Base-by-base conservation (phyloP, 1,140 invertebrate species). In the Trigoniulus corallinus region DNA sequence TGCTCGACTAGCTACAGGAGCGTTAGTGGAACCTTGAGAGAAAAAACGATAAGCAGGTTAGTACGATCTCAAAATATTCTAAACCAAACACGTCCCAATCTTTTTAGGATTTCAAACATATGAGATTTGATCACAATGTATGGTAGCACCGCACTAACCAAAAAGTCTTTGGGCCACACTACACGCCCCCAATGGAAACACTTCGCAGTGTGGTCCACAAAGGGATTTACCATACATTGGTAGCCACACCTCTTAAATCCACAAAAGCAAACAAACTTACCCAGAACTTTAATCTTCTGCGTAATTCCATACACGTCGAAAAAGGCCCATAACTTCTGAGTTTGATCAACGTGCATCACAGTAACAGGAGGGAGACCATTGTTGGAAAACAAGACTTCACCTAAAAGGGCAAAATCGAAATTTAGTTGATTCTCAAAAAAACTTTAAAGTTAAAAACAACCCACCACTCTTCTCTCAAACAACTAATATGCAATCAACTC, bases 261-360 rank as follows among this genome's bases (percentile, higher is more conserved):
- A n/a, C n/a, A n/a, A n/a, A n/a, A n/a, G n/a, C n/a, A n/a, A n/a
- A n/a, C n/a, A n/a, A n/a, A n/a, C n/a, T 34, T 34, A 69, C 73
- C 80, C 26, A 88, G 63, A 57, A 84, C 74, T 54, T 81, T 74
- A 7, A 97, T 80, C 57, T 83, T 81, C 60, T 85, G 80, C 1
- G 92, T 94, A 51, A 86, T 88, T 0, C 92, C 93, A 61, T 94
- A 96, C 0, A 97, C 79, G 64, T 98, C 93, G 51, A 96, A 84
- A 66, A 96, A 95, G 1, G 87, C 83, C 91, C 91, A 97, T 0
- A 97, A 65, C 58, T 80, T 75, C 15, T 89, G 67, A 0, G 81
- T 85, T 57, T 88, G 81, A 65, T 97, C 92, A 0, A 96, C 88
- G 64, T 95, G 86, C 84, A 98, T 94, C 43, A 96, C 78, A 0